phyloP scores from a whole-genome alignment of 2,888 invertebrate genomes.

The Bimastos eiseni region DNA sequence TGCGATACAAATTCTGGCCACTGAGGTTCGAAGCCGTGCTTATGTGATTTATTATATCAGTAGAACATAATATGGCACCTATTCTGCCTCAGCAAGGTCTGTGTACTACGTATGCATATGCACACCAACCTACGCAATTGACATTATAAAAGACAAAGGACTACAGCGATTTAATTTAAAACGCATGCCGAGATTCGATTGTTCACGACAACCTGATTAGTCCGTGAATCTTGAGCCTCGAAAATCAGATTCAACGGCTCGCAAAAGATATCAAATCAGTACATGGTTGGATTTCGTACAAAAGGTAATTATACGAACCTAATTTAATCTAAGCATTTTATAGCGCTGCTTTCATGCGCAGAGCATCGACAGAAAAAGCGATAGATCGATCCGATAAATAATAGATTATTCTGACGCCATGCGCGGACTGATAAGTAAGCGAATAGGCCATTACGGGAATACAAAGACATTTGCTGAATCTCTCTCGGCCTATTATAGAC shows the following conservation, averaged over 20 bases:
- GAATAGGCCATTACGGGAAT: neutral
- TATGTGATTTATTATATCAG: too few relatives aligned
- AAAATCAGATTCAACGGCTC: neutral
- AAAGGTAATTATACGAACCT: neutral
- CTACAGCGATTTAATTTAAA: neutral
- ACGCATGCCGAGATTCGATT: neutral
- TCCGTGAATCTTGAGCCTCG: neutral
- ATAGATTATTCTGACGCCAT: neutral
- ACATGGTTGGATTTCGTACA: neutral
- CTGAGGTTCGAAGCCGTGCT: too few relatives aligned
- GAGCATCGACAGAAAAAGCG: neutral
- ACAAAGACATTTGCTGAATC: too few relatives aligned
- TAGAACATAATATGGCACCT: too few relatives aligned
- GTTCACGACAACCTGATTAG: neutral
- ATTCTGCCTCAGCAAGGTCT: too few relatives aligned
- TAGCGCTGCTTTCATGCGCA: neutral
- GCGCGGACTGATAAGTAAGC: neutral
- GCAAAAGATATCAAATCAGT: neutral
- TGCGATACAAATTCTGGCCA: too few relatives aligned
- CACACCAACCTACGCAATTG: neutral
- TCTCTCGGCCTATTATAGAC: too few relatives aligned
- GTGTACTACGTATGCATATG: too few relatives aligned
- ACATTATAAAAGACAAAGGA: neutral
- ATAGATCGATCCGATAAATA: neutral
- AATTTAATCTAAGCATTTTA: neutral